phyloP scores from a whole-genome alignment of 2,888 invertebrate genomes.

The Xestia rhomboidea region DNA sequence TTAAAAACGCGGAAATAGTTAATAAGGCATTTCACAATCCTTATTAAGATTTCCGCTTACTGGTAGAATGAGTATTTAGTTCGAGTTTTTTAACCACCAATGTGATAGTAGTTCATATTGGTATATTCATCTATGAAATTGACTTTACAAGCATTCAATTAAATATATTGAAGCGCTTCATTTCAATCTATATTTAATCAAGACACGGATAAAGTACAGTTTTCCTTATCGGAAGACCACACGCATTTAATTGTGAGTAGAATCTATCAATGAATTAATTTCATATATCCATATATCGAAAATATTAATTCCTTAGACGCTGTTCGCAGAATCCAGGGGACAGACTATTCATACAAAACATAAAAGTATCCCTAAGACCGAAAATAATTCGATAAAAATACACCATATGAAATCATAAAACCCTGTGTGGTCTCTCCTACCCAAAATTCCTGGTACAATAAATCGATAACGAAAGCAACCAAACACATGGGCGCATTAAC shows the following conservation, averaged over 20 bases:
- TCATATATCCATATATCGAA: background rate
- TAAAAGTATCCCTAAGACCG: background rate
- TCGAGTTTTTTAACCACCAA: too few species aligned
- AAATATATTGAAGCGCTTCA: background rate
- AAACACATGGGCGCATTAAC: conserved; percentile 72
- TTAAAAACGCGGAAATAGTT: background rate
- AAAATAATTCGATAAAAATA: conserved; percentile 4
- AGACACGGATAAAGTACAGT: conserved; percentile 17
- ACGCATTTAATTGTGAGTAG: conserved; percentile 13
- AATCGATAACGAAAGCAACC: conserved; percentile 45
- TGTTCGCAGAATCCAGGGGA: background rate
- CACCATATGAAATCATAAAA: background rate
- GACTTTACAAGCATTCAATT: background rate
- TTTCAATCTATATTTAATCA: conserved; percentile 23
- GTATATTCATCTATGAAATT: too few species aligned
- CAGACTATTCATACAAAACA: background rate
- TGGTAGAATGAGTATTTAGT: background rate
- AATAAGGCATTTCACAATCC: background rate
- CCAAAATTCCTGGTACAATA: conserved; percentile 37
- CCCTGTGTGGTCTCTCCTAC: conserved; percentile 15
- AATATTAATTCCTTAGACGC: background rate
- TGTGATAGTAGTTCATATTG: too few species aligned
- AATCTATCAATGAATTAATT: conserved; percentile 35
- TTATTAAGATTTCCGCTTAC: background rate
- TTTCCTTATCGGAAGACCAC: conserved; percentile 52